These are phyloP conservation scores for Actinopyga echinites DNA, from an alignment of 53 echinoderm and acorn worm species.

Conservation along the genomic window DNA sequence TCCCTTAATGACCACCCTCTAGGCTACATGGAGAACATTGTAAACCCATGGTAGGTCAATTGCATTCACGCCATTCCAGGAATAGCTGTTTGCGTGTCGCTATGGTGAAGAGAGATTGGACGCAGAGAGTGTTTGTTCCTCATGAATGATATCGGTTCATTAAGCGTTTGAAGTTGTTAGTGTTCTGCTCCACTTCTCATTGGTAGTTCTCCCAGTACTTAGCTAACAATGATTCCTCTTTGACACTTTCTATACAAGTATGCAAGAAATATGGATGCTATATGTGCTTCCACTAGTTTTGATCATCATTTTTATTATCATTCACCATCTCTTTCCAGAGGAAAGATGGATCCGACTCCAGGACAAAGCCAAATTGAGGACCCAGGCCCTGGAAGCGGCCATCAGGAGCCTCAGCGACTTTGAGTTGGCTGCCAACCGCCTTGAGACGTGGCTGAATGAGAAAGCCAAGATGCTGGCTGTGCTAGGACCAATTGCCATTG, in stretches of 20 bases:
- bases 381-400: conserved; percentile 90
- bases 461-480: conserved; percentile 97
- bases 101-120: conserved; percentile 9
- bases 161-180: too few species aligned
- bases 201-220: too few species aligned
- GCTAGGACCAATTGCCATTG: conserved; percentile 91
- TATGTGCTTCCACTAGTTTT: conserved; percentile 39
- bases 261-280: conserved; percentile 54
- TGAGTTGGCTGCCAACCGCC: conserved; percentile 83
- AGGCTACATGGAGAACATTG: not conserved
- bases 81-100: conserved; percentile 14
- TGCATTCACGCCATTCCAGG: conserved; percentile 39
- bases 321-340: conserved; percentile 67
- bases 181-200: too few species aligned
- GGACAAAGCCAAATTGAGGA: conserved; percentile 89
- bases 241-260: not conserved
- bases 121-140: conserved; percentile 18
- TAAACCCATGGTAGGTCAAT: conserved; percentile 1
- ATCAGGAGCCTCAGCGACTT: conserved; percentile 93
- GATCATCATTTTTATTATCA: conserved; percentile 31
- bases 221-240: not conserved
- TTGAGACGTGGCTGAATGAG: conserved; percentile 97
- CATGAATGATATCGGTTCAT: not conserved
- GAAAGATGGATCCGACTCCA: conserved; percentile 96
- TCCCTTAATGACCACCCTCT: conserved; percentile 35